A percentile compares a stretch with the other conserved stretches of the same genome.
These are phyloP conservation scores for Xiphophorus birchmanni DNA, from an alignment of 2,797 vertebrate species.

Conservation along the genomic window DNA sequence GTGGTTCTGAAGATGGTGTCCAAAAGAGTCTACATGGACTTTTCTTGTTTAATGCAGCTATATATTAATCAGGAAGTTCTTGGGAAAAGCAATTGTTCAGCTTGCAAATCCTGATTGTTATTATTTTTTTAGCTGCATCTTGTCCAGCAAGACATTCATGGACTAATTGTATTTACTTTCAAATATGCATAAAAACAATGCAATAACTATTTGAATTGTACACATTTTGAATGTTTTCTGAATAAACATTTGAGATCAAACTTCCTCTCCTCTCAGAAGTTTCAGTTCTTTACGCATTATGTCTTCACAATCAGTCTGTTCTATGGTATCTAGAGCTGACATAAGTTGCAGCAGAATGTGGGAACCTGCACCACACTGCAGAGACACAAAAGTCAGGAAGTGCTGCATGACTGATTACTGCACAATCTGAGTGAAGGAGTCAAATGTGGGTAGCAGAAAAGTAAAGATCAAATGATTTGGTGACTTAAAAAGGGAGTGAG, in stretches of 20 bases:
- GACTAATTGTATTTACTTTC: constrained; percentile 54
- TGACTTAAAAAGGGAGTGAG: constrained; percentile 4
- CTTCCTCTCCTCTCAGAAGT: constrained; percentile 49
- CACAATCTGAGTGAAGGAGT: constrained; percentile 13
- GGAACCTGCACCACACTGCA: constrained; percentile 16
- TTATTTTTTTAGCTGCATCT: constrained; percentile 42
- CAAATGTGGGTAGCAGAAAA: constrained; percentile 42
- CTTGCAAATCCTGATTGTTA: constrained; percentile 53
- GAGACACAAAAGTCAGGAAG: constrained; percentile 50
- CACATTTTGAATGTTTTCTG: constrained; percentile 56
- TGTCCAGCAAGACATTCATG: constrained; percentile 40
- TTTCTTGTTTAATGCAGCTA: constrained; percentile 45
- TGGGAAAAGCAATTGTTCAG: constrained; percentile 55
- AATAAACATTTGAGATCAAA: constrained; percentile 76
- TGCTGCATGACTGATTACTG: constrained; percentile 24
- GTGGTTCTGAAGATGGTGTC: constrained; percentile 40
- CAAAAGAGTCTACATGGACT: constrained; percentile 58
- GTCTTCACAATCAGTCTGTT: constrained; percentile 3
- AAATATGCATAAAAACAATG: constrained; percentile 57
- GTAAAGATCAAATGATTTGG: constrained; percentile 13
- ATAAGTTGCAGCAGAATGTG: constrained; percentile 19
- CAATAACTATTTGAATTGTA: constrained; percentile 62
- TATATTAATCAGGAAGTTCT: constrained; percentile 46
- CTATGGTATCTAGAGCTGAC: constrained; percentile 4
- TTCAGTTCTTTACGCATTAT: constrained; percentile 43